phyloP scores from a whole-genome alignment of 2,888 invertebrate genomes.

The Chromoteleia sp. region DNA sequence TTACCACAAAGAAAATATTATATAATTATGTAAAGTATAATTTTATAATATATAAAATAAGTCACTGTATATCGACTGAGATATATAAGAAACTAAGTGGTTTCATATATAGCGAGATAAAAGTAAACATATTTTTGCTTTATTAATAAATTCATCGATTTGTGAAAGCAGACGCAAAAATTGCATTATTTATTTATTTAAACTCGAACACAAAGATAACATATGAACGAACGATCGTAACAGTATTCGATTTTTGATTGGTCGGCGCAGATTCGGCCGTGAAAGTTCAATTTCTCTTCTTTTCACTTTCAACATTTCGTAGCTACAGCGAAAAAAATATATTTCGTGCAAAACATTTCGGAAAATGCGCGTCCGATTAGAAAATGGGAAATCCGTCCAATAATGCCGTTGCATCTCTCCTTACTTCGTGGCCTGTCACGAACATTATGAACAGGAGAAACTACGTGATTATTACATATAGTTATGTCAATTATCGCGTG shows the following conservation, averaged over 20 bases:
- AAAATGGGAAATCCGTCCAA: slow-evolving; percentile 5
- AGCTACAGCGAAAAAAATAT: slow-evolving; percentile 38
- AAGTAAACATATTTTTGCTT: too few relatives aligned
- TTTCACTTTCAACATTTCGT: slow-evolving; percentile 62
- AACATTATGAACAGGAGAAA: slow-evolving; percentile 44
- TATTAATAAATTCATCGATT: too few relatives aligned
- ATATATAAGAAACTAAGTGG: too few relatives aligned
- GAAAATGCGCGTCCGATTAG: slow-evolving; percentile 19
- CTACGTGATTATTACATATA: slow-evolving; percentile 49
- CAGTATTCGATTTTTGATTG: slow-evolving; percentile 58
- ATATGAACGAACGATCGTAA: slow-evolving; percentile 29
- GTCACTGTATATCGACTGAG: too few relatives aligned
- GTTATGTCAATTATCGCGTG: slow-evolving; percentile 50
- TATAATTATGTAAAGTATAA: too few relatives aligned
- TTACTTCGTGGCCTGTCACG: slow-evolving; percentile 39
- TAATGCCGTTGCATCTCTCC: slow-evolving; percentile 7
- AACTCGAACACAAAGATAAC: slow-evolving; percentile 2
- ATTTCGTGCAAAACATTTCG: slow-evolving; percentile 38
- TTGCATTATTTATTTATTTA: not conserved
- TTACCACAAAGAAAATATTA: too few relatives aligned
- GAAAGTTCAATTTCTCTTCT: slow-evolving; percentile 67
- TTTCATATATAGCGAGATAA: too few relatives aligned
- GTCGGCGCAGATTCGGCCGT: slow-evolving; percentile 52
- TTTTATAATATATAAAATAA: too few relatives aligned
- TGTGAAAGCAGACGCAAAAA: too few relatives aligned